A percentile compares a stretch with the other conserved stretches of the same genome.
These are phyloP conservation scores for Matsumyia berberina DNA, from an alignment of 2,888 invertebrate species.

Conservation along the genomic window DNA sequence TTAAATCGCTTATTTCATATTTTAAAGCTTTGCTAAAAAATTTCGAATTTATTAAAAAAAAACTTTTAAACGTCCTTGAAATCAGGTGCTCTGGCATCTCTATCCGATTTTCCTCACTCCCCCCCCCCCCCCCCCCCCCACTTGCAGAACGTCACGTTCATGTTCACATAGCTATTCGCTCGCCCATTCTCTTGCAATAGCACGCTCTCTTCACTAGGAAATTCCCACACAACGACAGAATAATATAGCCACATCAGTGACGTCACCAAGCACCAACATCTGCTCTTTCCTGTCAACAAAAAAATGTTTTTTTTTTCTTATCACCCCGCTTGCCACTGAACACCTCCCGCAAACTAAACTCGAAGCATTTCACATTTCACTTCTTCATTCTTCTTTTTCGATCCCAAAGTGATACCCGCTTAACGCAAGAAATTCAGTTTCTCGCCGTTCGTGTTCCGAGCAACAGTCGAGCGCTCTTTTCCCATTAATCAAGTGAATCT, in stretches of 20 bases:
- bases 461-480: conserved; percentile 76
- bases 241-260: conserved; percentile 35
- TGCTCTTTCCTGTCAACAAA: conserved; percentile 65
- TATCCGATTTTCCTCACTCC: neutral
- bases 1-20: too few species aligned
- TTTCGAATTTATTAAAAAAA: neutral
- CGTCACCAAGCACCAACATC: conserved; percentile 51
- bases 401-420: conserved; percentile 58
- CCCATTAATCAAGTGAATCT: conserved; percentile 50
- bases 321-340: conserved; percentile 17
- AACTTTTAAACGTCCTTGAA: neutral
- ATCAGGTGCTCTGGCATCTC: neutral
- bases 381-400: conserved; percentile 67
- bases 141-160: neutral
- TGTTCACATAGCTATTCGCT: neutral
- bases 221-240: neutral
- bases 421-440: conserved; percentile 77
- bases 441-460: conserved; percentile 80
- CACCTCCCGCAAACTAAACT: conserved; percentile 39
- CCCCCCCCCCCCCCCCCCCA: neutral
- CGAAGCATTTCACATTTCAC: neutral
- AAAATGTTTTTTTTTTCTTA: conserved; percentile 5
- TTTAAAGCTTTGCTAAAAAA: too few species aligned
- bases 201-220: conserved; percentile 15
- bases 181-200: conserved; percentile 23